A percentile compares a stretch with the other conserved stretches of the same genome.
Conservation (phyloP, 2,797 vertebrate species). For the Xenentodon cancila region DNA sequence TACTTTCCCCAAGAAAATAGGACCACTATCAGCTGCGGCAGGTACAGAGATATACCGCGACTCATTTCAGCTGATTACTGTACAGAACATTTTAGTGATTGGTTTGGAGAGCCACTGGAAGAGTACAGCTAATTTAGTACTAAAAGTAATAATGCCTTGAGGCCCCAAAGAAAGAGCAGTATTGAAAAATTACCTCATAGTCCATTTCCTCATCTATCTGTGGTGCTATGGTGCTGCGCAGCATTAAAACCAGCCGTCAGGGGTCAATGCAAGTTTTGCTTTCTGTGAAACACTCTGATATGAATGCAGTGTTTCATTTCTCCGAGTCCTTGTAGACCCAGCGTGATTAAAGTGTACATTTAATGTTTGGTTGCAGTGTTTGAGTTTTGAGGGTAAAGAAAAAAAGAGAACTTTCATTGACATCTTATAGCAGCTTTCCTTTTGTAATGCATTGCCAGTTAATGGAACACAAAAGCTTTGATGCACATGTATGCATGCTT, state of each 20-base stretch:
- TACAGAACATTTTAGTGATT: slow-evolving; percentile 31
- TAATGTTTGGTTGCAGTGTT: slow-evolving; percentile 16
- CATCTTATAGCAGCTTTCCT: slow-evolving; percentile 29
- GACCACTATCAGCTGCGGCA: slow-evolving; percentile 7
- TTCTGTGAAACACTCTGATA: too few relatives aligned
- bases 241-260: slow-evolving; percentile 21
- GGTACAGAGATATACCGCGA: slow-evolving; percentile 24
- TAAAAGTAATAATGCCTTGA: slow-evolving; percentile 32
- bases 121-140: slow-evolving; percentile 38
- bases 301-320: neutral
- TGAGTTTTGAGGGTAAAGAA: slow-evolving; percentile 18
- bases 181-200: slow-evolving; percentile 16
- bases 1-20: slow-evolving; percentile 5
- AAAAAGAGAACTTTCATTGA: slow-evolving; percentile 19
- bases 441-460: slow-evolving; percentile 30
- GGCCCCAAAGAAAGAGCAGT: slow-evolving; percentile 29
- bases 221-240: neutral
- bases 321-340: neutral
- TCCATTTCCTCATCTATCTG: slow-evolving; percentile 11
- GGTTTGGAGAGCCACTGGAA: slow-evolving; percentile 21
- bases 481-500: slow-evolving; percentile 10
- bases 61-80: slow-evolving; percentile 42
- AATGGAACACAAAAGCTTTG: slow-evolving; percentile 41
- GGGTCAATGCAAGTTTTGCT: slow-evolving; percentile 1
- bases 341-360: slow-evolving; percentile 16